Base-by-base conservation (phyloP, 2,113 vertebrate genomes). In the Gallinago jamesoni region DNA sequence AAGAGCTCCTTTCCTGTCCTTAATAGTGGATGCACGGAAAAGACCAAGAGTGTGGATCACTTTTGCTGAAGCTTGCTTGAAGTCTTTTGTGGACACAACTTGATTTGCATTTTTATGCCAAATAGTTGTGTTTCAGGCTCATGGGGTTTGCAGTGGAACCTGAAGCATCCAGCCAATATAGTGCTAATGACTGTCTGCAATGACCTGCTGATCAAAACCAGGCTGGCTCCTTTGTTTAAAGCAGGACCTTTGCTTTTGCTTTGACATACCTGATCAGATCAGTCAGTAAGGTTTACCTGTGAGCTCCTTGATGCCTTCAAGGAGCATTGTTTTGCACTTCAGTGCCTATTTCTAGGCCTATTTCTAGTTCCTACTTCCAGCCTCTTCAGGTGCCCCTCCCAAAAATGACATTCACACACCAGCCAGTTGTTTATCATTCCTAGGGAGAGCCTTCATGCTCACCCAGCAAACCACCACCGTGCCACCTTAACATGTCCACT, bases 391-490 rank as follows among this genome's bases (percentile, higher is more conserved):
- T 77, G 12, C 10, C 37, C 18, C 14, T 28, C 59, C 68, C 53
- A 53, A 31, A 57, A 85, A 57, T 24, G 2, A 16, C 30, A 28
- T 53, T 84, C 39, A 25, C 30, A 10, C 47, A 22, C 12, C 45
- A 80, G 57, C 28, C 21, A 25, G 39, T 30, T 67, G 6, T 76
- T 93, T 14, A 7, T 37, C 41, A 30, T 76, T 30, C 21, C 47
- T 43, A 2, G 1, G 68, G 8, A 7, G 28, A 57, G 48, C 19
- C 31, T 79, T 28, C 12, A 8, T 59, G 47, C 35, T 37, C 41
- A 4, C 28, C 3, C 0, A 53, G 57, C 47, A 84, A 91, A 48
- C 22, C 59, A 47, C 28, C 33, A 14, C 9, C 0, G 0, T n/a
- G 19, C 6, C n/a, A 30, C 50, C 8, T 50, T 43, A 63, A 70